Conservation (phyloP, 2,797 vertebrate genomes). For the Ptychobarbus kaznakovi region DNA sequence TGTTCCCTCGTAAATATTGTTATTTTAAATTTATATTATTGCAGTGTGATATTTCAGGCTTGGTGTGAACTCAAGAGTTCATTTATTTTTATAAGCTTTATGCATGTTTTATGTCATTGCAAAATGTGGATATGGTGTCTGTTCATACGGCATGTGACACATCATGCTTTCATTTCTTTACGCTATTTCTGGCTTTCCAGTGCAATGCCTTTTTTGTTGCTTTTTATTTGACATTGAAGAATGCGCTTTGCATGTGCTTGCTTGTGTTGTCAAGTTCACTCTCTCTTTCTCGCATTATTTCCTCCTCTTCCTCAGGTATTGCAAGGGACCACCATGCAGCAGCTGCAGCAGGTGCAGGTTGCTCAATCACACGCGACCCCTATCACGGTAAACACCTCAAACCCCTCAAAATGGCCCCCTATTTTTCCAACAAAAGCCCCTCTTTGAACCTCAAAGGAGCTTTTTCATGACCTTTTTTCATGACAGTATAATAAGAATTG, state of each 20-base stretch:
- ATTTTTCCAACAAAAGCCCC: background rate
- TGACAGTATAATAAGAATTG: background rate
- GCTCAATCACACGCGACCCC: slow-evolving; percentile 83
- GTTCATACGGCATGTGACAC: background rate
- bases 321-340: slow-evolving; percentile 86
- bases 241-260: slow-evolving; percentile 67
- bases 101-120: slow-evolving; percentile 5
- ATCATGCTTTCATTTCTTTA: slow-evolving; percentile 17
- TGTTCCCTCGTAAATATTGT: background rate
- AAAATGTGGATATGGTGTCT: background rate
- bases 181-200: slow-evolving; percentile 51
- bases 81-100: background rate
- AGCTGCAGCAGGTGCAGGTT: slow-evolving; percentile 86
- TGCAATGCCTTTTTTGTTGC: slow-evolving; percentile 46
- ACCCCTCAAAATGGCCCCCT: slow-evolving; percentile 1
- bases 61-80: background rate
- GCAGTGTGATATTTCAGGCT: background rate
- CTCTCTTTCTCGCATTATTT: slow-evolving; percentile 55
- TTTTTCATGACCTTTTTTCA: background rate
- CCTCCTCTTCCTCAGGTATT: slow-evolving; percentile 78
- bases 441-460: background rate
- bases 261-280: slow-evolving; percentile 63
- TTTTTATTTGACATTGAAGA: slow-evolving; percentile 19
- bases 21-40: background rate
- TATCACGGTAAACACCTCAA: slow-evolving; percentile 82